A percentile compares a stretch with the other conserved stretches of the same genome.
These are phyloP conservation scores for Virgularia gustaviana DNA, from an alignment of 92 coral and sea anemone species.

Conservation along the genomic window DNA sequence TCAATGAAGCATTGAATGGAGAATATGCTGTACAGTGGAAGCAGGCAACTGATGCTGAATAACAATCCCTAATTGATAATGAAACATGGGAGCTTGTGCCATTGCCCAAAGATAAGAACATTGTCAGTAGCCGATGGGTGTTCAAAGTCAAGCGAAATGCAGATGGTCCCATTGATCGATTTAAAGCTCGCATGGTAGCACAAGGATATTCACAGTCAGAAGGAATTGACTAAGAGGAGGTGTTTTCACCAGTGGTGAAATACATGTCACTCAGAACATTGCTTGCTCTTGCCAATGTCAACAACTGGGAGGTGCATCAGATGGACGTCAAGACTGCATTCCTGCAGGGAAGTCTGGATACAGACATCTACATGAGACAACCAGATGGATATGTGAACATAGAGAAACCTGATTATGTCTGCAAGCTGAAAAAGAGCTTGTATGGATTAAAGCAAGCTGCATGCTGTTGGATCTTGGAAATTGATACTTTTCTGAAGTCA, in stretches of 20 bases:
- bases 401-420: conserved; percentile 1
- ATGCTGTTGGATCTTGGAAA: conserved; percentile 12
- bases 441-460: conserved; percentile 27
- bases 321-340: conserved; percentile 51
- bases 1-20: conserved; percentile 5
- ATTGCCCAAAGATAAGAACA: not conserved
- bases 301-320: conserved; percentile 54
- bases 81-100: conserved; percentile 12
- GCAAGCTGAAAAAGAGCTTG: conserved; percentile 11
- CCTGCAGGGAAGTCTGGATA: conserved; percentile 39
- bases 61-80: conserved; percentile 1
- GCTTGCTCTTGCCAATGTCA: conserved; percentile 56
- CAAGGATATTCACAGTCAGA: conserved; percentile 60
- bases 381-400: conserved; percentile 1
- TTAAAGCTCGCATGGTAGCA: conserved; percentile 53
- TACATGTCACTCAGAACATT: conserved; percentile 51
- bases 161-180: conserved; percentile 50
- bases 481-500: not conserved
- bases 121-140: too few relatives aligned
- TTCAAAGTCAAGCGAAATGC: too few relatives aligned
- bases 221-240: too few relatives aligned
- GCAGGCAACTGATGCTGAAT: conserved; percentile 10
- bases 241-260: conserved; percentile 59
- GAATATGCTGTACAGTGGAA: conserved; percentile 3
- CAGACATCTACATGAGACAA: conserved; percentile 17